These are phyloP conservation scores for Moxostoma hubbsi DNA, from an alignment of 2,797 vertebrate genomes.

Conservation along the genomic window DNA sequence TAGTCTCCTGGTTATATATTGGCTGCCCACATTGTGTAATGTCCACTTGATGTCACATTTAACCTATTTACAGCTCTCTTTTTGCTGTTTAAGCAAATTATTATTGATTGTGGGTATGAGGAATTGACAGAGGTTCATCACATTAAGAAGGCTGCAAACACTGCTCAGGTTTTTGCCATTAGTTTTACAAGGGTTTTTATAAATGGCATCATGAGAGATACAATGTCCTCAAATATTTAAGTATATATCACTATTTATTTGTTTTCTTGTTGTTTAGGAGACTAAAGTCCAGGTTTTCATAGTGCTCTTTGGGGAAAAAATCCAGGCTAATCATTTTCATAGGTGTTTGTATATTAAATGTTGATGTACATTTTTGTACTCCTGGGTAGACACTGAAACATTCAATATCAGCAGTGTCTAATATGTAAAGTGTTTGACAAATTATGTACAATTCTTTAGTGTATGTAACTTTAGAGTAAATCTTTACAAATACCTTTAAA, in stretches of 20 bases:
- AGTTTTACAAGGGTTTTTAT: background rate
- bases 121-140: constrained; percentile 10
- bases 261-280: background rate
- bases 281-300: background rate
- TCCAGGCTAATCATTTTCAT: no score
- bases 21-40: constrained; percentile 6
- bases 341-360: no score
- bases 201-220: background rate
- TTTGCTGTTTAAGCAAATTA: constrained; percentile 42
- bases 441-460: background rate
- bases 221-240: background rate
- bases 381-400: no score
- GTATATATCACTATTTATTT: background rate
- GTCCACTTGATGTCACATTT: constrained; percentile 42
- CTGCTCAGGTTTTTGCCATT: background rate
- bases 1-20: background rate
- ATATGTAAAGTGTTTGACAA: no score
- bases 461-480: no score
- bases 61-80: constrained; percentile 46
- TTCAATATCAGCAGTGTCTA: no score
- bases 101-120: constrained; percentile 47
- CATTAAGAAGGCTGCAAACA: constrained; percentile 16
- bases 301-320: background rate
- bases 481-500: no score
- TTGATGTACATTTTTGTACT: no score